A percentile compares a stretch with the other conserved stretches of the same genome.
These are phyloP conservation scores for Tetraneura akinire DNA, from an alignment of 1,140 invertebrate genomes.

Conservation along the genomic window DNA sequence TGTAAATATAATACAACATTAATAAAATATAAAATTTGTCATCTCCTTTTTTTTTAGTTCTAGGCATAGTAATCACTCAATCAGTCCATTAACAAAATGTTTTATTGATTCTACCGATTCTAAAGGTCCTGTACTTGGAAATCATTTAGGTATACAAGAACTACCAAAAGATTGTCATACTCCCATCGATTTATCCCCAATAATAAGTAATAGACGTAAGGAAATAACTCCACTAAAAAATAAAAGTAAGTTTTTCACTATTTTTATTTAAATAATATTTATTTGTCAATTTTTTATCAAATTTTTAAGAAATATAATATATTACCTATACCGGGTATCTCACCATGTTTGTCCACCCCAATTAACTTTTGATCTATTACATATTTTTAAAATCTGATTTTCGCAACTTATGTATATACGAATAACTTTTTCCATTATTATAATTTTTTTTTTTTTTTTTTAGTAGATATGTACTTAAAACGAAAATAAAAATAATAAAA, in stretches of 20 bases:
- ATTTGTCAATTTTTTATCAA: not conserved
- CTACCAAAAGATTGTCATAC: conserved; percentile 26
- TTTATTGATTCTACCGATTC: conserved; percentile 3
- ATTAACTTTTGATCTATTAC: no score
- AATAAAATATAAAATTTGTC: not conserved
- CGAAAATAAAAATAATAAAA: no score
- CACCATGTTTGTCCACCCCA: no score
- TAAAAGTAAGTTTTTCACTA: conserved; percentile 3
- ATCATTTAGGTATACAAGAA: conserved; percentile 40
- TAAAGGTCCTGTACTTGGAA: conserved; percentile 40
- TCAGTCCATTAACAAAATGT: not conserved
- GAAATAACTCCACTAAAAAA: conserved; percentile 37
- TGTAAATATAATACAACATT: conserved; percentile 8
- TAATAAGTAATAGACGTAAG: not conserved
- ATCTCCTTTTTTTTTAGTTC: not conserved
- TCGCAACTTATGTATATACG: no score
- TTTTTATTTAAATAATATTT: not conserved
- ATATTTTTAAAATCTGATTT: no score
- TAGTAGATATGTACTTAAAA: no score
- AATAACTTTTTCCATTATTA: no score
- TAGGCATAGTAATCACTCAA: not conserved
- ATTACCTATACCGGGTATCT: no score
- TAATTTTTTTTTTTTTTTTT: no score
- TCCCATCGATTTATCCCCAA: conserved; percentile 38
- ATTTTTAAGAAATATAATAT: no score